Conservation (phyloP, 2,797 vertebrate genomes). For the Sebastes nivosus region DNA sequence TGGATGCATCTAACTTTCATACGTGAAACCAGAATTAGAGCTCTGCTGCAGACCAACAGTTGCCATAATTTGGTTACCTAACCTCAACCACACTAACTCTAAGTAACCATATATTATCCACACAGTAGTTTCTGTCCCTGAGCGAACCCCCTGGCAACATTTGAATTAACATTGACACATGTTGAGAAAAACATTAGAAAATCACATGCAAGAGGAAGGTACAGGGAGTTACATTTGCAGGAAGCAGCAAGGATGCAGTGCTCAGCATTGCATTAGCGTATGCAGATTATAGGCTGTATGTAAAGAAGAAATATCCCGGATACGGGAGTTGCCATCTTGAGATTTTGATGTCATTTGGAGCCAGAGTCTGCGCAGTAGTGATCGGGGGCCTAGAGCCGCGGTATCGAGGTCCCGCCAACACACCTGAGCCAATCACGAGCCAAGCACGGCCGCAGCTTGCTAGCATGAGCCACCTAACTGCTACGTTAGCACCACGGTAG, state of each 20-base stretch:
- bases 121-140: not conserved
- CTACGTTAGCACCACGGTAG: too few relatives aligned
- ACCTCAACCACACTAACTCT: conserved; percentile 12
- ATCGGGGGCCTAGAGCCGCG: too few relatives aligned
- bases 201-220: not conserved
- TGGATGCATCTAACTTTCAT: not conserved
- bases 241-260: not conserved
- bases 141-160: not conserved
- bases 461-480: too few relatives aligned
- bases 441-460: too few relatives aligned
- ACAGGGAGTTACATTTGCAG: not conserved
- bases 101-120: not conserved
- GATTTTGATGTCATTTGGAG: too few relatives aligned
- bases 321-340: too few relatives aligned
- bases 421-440: too few relatives aligned
- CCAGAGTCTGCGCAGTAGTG: too few relatives aligned
- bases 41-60: not conserved
- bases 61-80: not conserved
- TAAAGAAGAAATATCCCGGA: too few relatives aligned
- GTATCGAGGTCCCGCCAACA: too few relatives aligned
- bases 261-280: not conserved
- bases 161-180: not conserved
- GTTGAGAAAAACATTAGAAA: not conserved
- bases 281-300: not conserved
- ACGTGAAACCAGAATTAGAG: not conserved